phyloP scores from a whole-genome alignment of 2,888 invertebrate genomes.

The Schrankia costaestrigalis region DNA sequence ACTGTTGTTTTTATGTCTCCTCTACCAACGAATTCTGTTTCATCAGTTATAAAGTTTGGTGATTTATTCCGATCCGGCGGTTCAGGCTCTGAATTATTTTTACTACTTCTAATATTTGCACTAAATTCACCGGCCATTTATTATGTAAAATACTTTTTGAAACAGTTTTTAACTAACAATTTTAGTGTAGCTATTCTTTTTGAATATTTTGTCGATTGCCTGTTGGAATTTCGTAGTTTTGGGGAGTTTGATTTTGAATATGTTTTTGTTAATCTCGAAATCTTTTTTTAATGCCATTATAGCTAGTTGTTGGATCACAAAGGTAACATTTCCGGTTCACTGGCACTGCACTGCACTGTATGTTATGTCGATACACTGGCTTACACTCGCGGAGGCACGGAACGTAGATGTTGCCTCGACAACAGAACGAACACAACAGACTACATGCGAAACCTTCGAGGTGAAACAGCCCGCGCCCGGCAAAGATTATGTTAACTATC shows the following conservation, averaged over 20 bases:
- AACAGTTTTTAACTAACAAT: slow-evolving; percentile 62
- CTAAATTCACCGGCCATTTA: slow-evolving; percentile 76
- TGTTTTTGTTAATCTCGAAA: slow-evolving; percentile 65
- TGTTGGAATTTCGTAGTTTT: slow-evolving; percentile 64
- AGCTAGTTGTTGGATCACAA: slow-evolving; percentile 48
- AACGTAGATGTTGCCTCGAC: slow-evolving; percentile 60
- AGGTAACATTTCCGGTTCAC: slow-evolving; percentile 64
- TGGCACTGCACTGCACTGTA: slow-evolving; percentile 37
- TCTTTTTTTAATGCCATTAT: slow-evolving; percentile 75
- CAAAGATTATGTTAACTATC: slow-evolving; percentile 47
- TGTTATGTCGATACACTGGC: slow-evolving; percentile 51
- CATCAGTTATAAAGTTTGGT: slow-evolving; percentile 62
- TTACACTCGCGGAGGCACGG: slow-evolving; percentile 21
- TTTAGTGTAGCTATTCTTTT: slow-evolving; percentile 73
- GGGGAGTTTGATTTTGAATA: slow-evolving; percentile 60
- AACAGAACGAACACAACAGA: slow-evolving; percentile 72
- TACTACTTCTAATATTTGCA: slow-evolving; percentile 64
- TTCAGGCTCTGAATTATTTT: slow-evolving; percentile 38
- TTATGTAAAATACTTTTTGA: slow-evolving; percentile 19
- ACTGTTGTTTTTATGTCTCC: slow-evolving; percentile 51
- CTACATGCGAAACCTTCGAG: slow-evolving; percentile 47
- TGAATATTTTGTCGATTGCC: slow-evolving; percentile 68
- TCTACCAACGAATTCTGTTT: slow-evolving; percentile 66
- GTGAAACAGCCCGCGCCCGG: slow-evolving; percentile 46
- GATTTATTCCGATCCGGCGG: slow-evolving; percentile 56